Conservation (phyloP, 2,888 invertebrate genomes). For the Eupelmus urozonus region DNA sequence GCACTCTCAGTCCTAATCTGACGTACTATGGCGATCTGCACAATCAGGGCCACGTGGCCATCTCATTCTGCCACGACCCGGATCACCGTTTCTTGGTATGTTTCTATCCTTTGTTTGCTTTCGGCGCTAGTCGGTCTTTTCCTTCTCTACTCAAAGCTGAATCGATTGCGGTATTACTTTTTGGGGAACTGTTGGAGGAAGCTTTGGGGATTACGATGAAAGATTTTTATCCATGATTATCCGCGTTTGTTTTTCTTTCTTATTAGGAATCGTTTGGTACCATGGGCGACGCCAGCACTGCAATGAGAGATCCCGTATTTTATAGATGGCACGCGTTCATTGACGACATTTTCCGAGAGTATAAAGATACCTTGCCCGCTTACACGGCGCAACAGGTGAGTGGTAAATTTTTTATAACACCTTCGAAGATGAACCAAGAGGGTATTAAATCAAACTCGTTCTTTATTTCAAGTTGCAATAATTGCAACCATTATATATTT, state of each 20-base stretch:
- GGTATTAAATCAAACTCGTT: no score
- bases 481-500: no score
- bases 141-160: background rate
- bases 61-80: constrained; percentile 89
- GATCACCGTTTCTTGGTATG: constrained; percentile 85
- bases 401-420: constrained; percentile 15
- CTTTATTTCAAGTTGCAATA: no score
- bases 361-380: constrained; percentile 84
- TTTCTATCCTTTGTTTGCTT: background rate
- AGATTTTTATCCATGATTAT: background rate
- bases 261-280: constrained; percentile 87
- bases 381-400: constrained; percentile 82
- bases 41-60: constrained; percentile 89
- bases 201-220: background rate
- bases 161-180: background rate
- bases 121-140: background rate
- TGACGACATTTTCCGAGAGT: constrained; percentile 87
- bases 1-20: constrained; percentile 84
- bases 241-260: background rate
- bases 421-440: no score
- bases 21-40: constrained; percentile 88
- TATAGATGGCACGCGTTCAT: constrained; percentile 91
- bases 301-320: constrained; percentile 92
- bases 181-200: background rate
- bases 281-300: constrained; percentile 90